These are phyloP conservation scores for Zaprionus camerounensis DNA, from an alignment of 1,140 invertebrate species.

Conservation along the genomic window DNA sequence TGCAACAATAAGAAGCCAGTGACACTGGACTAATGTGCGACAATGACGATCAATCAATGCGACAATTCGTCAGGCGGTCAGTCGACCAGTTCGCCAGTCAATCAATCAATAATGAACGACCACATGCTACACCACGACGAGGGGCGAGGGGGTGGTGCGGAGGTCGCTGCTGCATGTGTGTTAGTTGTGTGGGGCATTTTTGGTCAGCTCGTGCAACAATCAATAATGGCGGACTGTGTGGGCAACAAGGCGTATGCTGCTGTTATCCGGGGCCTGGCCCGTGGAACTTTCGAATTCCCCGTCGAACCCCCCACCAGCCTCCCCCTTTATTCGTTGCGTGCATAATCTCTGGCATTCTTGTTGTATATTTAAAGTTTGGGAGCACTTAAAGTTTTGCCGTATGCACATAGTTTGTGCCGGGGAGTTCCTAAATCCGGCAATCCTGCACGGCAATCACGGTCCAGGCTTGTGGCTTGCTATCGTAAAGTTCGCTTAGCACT, in stretches of 20 bases:
- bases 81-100: slow-evolving; percentile 55
- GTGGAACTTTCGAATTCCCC: background rate
- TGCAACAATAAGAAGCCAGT: slow-evolving; percentile 8
- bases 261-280: background rate
- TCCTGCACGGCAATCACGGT: slow-evolving; percentile 13
- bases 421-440: background rate
- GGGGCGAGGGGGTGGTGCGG: background rate
- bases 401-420: slow-evolving; percentile 35
- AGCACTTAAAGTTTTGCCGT: slow-evolving; percentile 45
- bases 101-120: slow-evolving; percentile 62
- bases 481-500: slow-evolving; percentile 33
- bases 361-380: slow-evolving; percentile 7
- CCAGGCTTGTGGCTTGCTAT: slow-evolving; percentile 58
- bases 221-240: slow-evolving; percentile 46
- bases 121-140: background rate
- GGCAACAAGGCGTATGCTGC: slow-evolving; percentile 30
- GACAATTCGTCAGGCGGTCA: slow-evolving; percentile 69
- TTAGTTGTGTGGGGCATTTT: slow-evolving; percentile 48
- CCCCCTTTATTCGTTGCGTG: background rate
- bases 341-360: slow-evolving; percentile 19
- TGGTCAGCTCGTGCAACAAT: slow-evolving; percentile 58
- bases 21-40: slow-evolving; percentile 40
- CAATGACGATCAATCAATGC: slow-evolving; percentile 61
- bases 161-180: slow-evolving; percentile 14
- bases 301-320: too few relatives aligned